Evolutionary conservation across 2,888 invertebrate genomes (phyloP), one percentile per base, ranked within the genome.

Genomic region (Melitaea athalia): DNA sequence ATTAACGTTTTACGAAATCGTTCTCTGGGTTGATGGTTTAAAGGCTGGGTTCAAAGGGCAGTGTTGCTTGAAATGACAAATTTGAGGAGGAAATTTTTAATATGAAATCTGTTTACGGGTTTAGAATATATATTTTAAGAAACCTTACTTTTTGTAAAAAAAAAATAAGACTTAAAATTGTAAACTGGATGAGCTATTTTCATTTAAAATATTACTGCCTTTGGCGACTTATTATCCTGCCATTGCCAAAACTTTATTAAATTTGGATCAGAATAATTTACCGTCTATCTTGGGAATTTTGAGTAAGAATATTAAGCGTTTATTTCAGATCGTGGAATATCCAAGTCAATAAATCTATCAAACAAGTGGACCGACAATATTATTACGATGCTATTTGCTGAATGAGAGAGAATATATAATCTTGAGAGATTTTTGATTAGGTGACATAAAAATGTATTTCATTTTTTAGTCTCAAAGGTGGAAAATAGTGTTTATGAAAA

Each of bases 241-340:
- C 14, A 45, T 3, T 45, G 45, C 47, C n/a, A 49, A 49, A 49
- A n/a, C 47, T 1, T 49, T 49, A 49, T 49, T 49, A 49, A 49
- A 49, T n/a, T 49, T 45, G 14, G 47, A n/a, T 49, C 14, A n/a
- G 47, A 49, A 49, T 49, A 49, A 49, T 49, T 49, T 49, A 49
- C 3, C 47, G 5, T n/a, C 47, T n/a, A 38, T 49, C 47, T 49
- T 12, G 53, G n/a, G 33, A 14, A 53, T 11, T 55, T 55, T 55
- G 31, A 33, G 53, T 5, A 55, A 53, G 33, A 55, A 33, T 55
- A 31, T n/a, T 33, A 55, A 33, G 33, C 53, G 2, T 12, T 55
- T 33, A 14, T 7, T 55, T 55, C 14, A 55, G 8, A 14, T n/a
- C 53, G 33, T 55, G 53, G 14, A 55, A 31, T 31, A 14, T 55